A percentile compares a stretch with the other conserved stretches of the same genome.
These are phyloP conservation scores for Cyanoderma ruficeps DNA, from an alignment of 2,113 vertebrate genomes.

Conservation along the genomic window DNA sequence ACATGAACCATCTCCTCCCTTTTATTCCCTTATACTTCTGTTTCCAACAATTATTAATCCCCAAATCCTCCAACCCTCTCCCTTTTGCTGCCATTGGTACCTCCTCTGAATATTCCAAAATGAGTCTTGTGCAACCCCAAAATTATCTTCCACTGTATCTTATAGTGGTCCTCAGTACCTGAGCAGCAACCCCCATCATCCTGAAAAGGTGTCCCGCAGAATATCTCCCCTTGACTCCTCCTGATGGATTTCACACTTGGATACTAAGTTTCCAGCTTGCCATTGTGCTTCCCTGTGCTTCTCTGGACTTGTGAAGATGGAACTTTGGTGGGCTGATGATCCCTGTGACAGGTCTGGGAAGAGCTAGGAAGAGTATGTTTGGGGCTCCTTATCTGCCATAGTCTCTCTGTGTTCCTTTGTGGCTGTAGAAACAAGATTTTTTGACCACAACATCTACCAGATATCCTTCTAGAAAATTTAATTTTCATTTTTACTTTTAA, in stretches of 20 bases:
- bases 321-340: not conserved
- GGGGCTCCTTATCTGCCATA: rapidly evolving
- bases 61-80: not conserved
- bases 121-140: not conserved
- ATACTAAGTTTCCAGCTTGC: not conserved
- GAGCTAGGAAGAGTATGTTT: not conserved
- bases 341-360: not conserved
- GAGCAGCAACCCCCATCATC: not conserved
- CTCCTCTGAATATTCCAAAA: not conserved
- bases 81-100: not conserved
- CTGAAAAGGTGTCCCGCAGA: not conserved
- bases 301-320: not conserved
- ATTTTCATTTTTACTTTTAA: not conserved
- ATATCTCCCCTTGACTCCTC: not conserved
- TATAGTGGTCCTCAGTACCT: no score
- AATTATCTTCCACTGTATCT: not conserved
- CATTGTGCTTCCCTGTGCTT: not conserved
- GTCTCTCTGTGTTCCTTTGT: not conserved
- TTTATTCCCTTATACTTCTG: not conserved
- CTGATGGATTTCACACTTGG: not conserved
- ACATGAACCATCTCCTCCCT: not conserved
- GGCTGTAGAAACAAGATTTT: not conserved
- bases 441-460: not conserved
- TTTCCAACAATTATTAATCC: not conserved
- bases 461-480: not conserved